Evolutionary conservation across 2,888 invertebrate genomes (phyloP).

Genomic region (Saturnia japonica): DNA sequence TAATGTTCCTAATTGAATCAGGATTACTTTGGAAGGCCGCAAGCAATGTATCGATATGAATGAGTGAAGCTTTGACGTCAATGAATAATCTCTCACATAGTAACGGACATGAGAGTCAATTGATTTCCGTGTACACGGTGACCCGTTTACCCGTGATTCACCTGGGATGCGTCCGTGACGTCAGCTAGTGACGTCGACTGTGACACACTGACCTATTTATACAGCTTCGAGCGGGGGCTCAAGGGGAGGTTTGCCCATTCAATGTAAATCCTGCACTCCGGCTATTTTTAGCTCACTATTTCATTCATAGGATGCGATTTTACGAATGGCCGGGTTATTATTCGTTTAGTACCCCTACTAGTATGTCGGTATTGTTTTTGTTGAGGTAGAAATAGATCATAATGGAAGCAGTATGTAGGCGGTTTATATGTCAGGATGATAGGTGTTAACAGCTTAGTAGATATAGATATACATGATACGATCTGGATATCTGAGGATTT

Average conservation of each 20-base stretch:
- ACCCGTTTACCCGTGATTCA: conserved; percentile 56
- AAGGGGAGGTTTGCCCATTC: conserved; percentile 56
- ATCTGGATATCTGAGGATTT: no score
- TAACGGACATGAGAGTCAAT: conserved; percentile 1
- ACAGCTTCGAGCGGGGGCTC: conserved; percentile 34
- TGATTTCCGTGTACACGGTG: conserved; percentile 30
- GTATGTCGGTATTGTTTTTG: not conserved
- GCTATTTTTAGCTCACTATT: conserved; percentile 71
- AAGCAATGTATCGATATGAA: not conserved
- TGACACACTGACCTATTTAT: conserved; percentile 73
- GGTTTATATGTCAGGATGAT: not conserved
- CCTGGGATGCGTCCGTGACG: conserved; percentile 71
- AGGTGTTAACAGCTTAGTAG: no score
- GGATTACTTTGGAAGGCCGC: not conserved
- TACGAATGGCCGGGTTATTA: conserved; percentile 28
- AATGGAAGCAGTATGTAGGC: not conserved
- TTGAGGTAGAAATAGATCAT: not conserved
- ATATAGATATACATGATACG: no score
- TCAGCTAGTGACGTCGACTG: conserved; percentile 62
- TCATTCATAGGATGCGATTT: conserved; percentile 63
- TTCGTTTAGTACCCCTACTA: not conserved
- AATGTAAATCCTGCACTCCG: conserved; percentile 59
- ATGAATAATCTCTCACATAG: conserved; percentile 2
- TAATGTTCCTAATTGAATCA: not conserved
- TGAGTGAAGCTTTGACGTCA: not conserved